Conservation (phyloP, 2,888 invertebrate species). For the Callinectes sapidus region DNA sequence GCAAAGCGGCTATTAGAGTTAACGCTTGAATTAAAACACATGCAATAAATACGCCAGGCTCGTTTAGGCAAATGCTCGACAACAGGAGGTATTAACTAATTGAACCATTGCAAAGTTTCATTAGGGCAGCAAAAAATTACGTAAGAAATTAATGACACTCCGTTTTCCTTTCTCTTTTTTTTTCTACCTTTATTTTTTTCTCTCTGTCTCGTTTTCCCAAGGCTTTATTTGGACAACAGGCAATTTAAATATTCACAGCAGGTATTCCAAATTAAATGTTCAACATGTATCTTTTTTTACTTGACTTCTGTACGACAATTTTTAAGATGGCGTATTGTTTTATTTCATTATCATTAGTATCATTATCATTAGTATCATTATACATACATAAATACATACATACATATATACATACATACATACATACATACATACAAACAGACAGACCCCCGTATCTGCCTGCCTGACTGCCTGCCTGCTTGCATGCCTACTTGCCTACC, state of each 20-base stretch:
- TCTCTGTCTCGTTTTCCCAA: not conserved
- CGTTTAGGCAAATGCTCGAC: slow-evolving; percentile 16
- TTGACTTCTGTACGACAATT: not conserved
- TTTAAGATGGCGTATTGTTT: not conserved
- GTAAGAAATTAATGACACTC: not conserved
- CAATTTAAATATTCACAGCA: not conserved
- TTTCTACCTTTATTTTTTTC: not conserved
- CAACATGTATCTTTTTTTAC: not conserved
- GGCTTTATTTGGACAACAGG: not conserved
- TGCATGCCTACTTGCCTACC: too few relatives aligned
- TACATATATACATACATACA: too few relatives aligned
- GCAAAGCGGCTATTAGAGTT: not conserved
- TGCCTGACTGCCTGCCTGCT: too few relatives aligned
- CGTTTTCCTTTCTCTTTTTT: not conserved
- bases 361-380: too few relatives aligned
- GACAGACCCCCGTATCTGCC: not conserved
- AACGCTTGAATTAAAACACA: slow-evolving; percentile 6
- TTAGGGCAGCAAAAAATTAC: not conserved
- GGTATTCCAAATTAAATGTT: not conserved
- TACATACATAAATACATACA: too few relatives aligned
- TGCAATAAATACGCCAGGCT: not conserved
- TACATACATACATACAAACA: not conserved
- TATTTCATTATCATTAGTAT: too few relatives aligned
- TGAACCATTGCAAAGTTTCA: slow-evolving; percentile 18
- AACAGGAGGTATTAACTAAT: not conserved